These are phyloP conservation scores for Leptinotarsa texana DNA, from an alignment of 1,140 invertebrate species.

Conservation along the genomic window DNA sequence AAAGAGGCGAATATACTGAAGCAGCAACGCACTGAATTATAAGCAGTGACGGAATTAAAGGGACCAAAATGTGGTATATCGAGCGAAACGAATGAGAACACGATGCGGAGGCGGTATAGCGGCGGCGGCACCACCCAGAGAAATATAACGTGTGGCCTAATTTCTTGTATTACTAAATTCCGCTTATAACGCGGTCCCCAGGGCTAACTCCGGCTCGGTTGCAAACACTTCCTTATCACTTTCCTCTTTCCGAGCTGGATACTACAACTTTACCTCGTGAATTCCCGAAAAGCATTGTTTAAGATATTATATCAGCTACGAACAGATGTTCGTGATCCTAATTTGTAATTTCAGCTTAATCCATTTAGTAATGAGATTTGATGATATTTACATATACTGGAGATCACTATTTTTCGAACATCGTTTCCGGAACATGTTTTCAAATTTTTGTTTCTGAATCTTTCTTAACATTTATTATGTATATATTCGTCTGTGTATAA, in stretches of 20 bases:
- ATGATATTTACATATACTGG: no score
- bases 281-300: conserved; percentile 21
- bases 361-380: neutral
- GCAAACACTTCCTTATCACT: conserved; percentile 20
- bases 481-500: no score
- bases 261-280: conserved; percentile 22
- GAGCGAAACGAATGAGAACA: conserved; percentile 37
- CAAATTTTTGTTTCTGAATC: no score
- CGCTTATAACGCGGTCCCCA: conserved; percentile 13
- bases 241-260: conserved; percentile 16
- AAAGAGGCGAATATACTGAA: conserved; percentile 22
- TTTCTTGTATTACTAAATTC: conserved; percentile 30
- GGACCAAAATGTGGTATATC: conserved; percentile 40
- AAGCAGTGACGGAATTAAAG: conserved; percentile 34
- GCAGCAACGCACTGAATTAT: conserved; percentile 29
- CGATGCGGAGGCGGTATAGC: conserved; percentile 35
- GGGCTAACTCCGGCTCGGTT: conserved; percentile 4
- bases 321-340: conserved; percentile 16
- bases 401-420: no score
- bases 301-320: conserved; percentile 23
- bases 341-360: conserved; percentile 18
- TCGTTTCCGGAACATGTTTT: no score
- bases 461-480: no score
- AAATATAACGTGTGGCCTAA: conserved; percentile 34
- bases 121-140: conserved; percentile 18